phyloP scores from a whole-genome alignment of 2,113 vertebrate species.

The rat (Rattus norvegicus) region DNA sequence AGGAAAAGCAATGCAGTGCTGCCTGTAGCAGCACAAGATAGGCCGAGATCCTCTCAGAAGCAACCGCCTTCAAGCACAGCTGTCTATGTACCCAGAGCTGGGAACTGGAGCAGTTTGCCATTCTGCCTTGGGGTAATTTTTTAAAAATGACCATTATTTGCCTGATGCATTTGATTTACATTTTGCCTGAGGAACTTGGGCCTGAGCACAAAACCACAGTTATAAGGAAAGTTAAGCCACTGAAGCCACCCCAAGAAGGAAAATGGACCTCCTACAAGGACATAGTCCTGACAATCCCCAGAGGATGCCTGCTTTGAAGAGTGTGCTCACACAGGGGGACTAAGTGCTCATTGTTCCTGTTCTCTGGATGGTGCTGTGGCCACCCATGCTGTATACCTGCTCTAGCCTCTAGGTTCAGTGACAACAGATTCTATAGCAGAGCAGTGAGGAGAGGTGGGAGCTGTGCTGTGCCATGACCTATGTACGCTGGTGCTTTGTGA shows the following conservation, averaged over 20 bases:
- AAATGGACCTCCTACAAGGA: not conserved
- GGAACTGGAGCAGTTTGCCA: not conserved
- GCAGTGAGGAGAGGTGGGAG: not conserved
- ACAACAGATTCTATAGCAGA: not conserved
- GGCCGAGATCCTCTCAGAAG: not conserved
- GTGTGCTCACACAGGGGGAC: not conserved
- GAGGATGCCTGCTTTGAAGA: not conserved
- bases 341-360: not conserved
- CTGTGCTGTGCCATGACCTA: not conserved
- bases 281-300: not conserved
- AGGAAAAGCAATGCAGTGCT: not conserved
- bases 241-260: not conserved
- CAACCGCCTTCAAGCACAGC: not conserved
- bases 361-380: not conserved
- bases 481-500: not conserved
- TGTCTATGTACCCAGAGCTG: not conserved
- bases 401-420: not conserved
- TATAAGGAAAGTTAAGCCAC: not conserved
- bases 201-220: constrained; percentile 26
- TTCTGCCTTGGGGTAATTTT: not conserved
- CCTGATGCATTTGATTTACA: not conserved
- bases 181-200: constrained; percentile 6
- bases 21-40: not conserved
- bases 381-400: not conserved
- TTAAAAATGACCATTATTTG: not conserved